Evolutionary conservation across 2,113 vertebrate species (phyloP).

Genomic region (Lepus europaeus): DNA sequence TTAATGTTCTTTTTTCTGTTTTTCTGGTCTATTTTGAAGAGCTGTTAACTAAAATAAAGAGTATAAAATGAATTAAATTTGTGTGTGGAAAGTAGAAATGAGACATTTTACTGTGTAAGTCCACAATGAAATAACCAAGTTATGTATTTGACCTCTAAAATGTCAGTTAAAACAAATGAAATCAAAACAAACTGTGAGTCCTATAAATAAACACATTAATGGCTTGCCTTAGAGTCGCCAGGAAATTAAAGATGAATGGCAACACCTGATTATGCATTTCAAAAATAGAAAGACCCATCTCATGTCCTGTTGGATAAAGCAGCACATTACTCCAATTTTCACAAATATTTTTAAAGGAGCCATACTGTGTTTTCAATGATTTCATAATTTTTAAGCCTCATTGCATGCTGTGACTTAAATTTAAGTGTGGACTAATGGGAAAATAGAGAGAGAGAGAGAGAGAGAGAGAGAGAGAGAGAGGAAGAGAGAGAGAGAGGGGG

Average conservation of each 20-base stretch:
- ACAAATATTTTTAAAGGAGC: slow-evolving; percentile 66
- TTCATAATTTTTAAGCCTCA: slow-evolving; percentile 68
- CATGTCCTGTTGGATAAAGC: slow-evolving; percentile 33
- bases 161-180: slow-evolving; percentile 53
- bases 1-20: neutral
- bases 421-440: slow-evolving; percentile 26
- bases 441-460: neutral
- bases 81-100: neutral
- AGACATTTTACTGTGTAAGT: slow-evolving; percentile 5
- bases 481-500: too few relatives aligned
- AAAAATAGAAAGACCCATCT: slow-evolving; percentile 37
- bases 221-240: slow-evolving; percentile 46
- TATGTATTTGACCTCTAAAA: slow-evolving; percentile 46
- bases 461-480: neutral
- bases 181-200: slow-evolving; percentile 56
- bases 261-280: slow-evolving; percentile 49
- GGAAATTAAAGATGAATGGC: slow-evolving; percentile 49
- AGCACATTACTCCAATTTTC: slow-evolving; percentile 57
- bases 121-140: slow-evolving; percentile 41
- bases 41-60: slow-evolving; percentile 15
- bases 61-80: neutral
- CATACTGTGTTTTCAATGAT: slow-evolving; percentile 61
- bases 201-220: slow-evolving; percentile 63
- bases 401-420: slow-evolving; percentile 70
- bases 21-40: neutral